Evolutionary conservation across 2,888 invertebrate species (phyloP).

Genomic region (Cynaeus angustus): DNA sequence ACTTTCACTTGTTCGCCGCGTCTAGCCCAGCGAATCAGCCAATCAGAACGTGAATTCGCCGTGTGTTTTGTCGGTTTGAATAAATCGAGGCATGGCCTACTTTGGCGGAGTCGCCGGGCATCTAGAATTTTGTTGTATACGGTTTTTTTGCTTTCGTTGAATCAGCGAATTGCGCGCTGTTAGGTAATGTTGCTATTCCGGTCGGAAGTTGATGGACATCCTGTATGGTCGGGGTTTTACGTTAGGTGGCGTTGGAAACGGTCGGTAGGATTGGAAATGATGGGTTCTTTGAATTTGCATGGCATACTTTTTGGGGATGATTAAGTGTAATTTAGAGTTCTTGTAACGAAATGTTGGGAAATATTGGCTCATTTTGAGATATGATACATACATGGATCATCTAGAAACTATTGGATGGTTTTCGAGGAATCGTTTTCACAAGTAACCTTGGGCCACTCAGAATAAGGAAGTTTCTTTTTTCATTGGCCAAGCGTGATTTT

Average conservation of each 20-base stretch:
- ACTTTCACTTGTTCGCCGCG: conserved; percentile 72
- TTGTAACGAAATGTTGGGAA: too few relatives aligned
- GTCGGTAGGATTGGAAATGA: not conserved
- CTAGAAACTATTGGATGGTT: too few relatives aligned
- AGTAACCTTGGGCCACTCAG: too few relatives aligned
- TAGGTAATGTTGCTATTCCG: conserved; percentile 39
- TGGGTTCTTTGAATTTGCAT: not conserved
- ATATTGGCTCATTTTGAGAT: too few relatives aligned
- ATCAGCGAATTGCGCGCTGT: conserved; percentile 18
- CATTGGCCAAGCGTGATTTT: too few relatives aligned
- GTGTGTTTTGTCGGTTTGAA: conserved; percentile 68
- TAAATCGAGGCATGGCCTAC: conserved; percentile 70
- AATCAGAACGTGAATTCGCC: conserved; percentile 66
- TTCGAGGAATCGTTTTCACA: too few relatives aligned
- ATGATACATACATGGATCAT: too few relatives aligned
- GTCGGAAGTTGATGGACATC: conserved; percentile 24
- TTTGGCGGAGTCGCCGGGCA: conserved; percentile 63
- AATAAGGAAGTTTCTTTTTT: too few relatives aligned
- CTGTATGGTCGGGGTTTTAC: not conserved
- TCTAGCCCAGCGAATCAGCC: conserved; percentile 70
- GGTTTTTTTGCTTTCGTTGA: conserved; percentile 38
- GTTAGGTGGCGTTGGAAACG: not conserved
- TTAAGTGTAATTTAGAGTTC: too few relatives aligned
- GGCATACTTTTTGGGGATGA: too few relatives aligned
- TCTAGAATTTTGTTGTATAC: conserved; percentile 64